These are phyloP conservation scores for Ceratina calcarata DNA, from an alignment of 1,140 invertebrate genomes.

Conservation along the genomic window DNA sequence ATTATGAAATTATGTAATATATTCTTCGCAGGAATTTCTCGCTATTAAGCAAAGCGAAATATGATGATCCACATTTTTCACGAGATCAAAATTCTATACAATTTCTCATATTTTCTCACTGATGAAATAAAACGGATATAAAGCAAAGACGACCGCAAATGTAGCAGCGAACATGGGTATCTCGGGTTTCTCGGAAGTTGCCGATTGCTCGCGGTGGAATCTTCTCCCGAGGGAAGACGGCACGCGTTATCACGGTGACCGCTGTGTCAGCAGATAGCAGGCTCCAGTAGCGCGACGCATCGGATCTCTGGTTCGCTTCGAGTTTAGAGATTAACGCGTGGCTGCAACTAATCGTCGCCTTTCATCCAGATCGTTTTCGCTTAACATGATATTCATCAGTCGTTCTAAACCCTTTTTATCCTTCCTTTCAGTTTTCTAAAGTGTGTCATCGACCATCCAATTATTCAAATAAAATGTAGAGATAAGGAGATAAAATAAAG, in stretches of 20 bases:
- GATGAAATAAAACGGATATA: neutral
- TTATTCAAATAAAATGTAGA: no score
- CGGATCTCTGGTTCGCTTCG: conserved; percentile 53
- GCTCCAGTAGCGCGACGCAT: conserved; percentile 38
- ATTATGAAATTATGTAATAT: no score
- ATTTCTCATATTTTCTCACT: conserved; percentile 2
- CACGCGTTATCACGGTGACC: conserved; percentile 50
- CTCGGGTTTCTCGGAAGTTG: conserved; percentile 40
- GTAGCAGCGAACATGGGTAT: neutral
- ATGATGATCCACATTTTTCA: neutral
- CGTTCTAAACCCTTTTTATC: no score
- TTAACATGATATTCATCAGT: no score
- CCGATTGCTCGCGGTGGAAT: conserved; percentile 31
- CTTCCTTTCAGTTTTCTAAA: no score
- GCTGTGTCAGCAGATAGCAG: conserved; percentile 58
- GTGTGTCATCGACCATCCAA: no score
- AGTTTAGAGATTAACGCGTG: conserved; percentile 50
- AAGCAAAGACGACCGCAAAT: neutral
- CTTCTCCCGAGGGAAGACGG: conserved; percentile 42
- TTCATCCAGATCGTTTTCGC: conserved; percentile 5
- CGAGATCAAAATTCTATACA: neutral
- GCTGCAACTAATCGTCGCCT: neutral
- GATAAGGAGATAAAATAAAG: no score
- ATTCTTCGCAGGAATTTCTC: neutral
- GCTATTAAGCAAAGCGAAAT: neutral